Evolutionary conservation across 2,113 vertebrate genomes (phyloP), one percentile per base, ranked within the genome.

Genomic region (Geothlypis trichas): DNA sequence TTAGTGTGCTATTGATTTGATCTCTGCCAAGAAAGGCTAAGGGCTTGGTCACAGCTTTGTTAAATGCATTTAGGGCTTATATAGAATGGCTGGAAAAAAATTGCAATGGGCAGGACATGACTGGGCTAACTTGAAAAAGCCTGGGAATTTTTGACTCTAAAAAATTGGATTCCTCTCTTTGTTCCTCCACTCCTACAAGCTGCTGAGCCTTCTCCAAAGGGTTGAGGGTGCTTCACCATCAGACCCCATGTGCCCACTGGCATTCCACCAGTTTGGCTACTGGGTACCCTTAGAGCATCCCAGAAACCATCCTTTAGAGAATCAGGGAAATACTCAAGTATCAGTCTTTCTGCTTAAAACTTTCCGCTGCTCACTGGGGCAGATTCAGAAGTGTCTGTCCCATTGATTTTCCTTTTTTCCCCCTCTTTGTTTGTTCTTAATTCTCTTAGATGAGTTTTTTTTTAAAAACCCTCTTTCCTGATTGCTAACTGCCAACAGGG

Each of bases 1-100:
- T 93, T 89, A 68, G 65, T 84, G 33, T 83, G 61, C 52, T 86
- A 10, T 92, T 93, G 84, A 59, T 88, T 71, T 97, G 71, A 71
- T 80, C 41, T 78, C 37, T 81, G 72, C 68, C 76, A 75, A 90
- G 55, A 80, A 35, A 69, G 42, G 68, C 54, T 75, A 66, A 82
- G 46, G 54, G 28, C 37, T 93, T 74, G 37, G 37, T 95, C 79
- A 74, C 46, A 74, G 57, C 61, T 94, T 90, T 93, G 42, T 14
- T 90, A 31, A 65, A 44, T 68, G 28, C 0, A 0, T 74, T 77
- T 71, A 68, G 47, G 17, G 35, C 24, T 67, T 74, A 21, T 58
- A 19, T 18, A 57, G 79, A 84, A 75, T 31, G 35, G n/a, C 42
- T 68, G n/a, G 39, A 89, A 57, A n/a, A 84, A 96, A 85, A 91